These are phyloP conservation scores for Pangasius larnaudii DNA, from an alignment of 2,797 vertebrate species.

Conservation along the genomic window DNA sequence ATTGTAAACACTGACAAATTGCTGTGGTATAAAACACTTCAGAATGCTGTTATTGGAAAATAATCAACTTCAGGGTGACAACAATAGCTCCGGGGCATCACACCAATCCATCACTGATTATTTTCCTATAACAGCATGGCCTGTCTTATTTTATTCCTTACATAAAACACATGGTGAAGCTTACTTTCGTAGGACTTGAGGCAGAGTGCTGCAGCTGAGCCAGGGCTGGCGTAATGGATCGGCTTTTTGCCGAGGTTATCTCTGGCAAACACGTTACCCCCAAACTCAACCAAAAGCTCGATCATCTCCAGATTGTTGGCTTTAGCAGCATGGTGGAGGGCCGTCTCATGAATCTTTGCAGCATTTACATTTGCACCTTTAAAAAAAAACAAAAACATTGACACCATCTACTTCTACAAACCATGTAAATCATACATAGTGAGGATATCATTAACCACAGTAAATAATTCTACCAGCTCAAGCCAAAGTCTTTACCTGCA, in stretches of 20 bases:
- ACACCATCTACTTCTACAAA: background rate
- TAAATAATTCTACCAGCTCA: background rate
- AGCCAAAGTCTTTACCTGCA: constrained; percentile 76
- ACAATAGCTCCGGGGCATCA: background rate
- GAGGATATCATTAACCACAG: background rate
- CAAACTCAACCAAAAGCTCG: constrained; percentile 86
- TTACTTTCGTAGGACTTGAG: constrained; percentile 84
- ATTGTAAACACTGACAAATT: background rate
- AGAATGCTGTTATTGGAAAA: background rate
- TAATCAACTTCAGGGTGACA: background rate
- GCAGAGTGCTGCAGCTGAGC: constrained; percentile 73
- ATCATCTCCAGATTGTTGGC: constrained; percentile 79
- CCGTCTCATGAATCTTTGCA: constrained; percentile 86
- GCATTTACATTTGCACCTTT: constrained; percentile 91
- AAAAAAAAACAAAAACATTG: background rate
- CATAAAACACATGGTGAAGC: constrained; percentile 38
- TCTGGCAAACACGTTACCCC: constrained; percentile 79
- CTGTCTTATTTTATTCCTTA: background rate
- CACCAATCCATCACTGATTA: background rate
- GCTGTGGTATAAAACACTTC: too few species aligned
- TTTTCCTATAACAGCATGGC: background rate
- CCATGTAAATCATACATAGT: background rate
- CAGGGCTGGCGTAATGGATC: constrained; percentile 76
- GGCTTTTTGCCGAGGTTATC: constrained; percentile 86
- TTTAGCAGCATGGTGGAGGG: constrained; percentile 87